These are phyloP conservation scores for Samia ricini DNA, from an alignment of 1,140 invertebrate genomes.

Conservation along the genomic window DNA sequence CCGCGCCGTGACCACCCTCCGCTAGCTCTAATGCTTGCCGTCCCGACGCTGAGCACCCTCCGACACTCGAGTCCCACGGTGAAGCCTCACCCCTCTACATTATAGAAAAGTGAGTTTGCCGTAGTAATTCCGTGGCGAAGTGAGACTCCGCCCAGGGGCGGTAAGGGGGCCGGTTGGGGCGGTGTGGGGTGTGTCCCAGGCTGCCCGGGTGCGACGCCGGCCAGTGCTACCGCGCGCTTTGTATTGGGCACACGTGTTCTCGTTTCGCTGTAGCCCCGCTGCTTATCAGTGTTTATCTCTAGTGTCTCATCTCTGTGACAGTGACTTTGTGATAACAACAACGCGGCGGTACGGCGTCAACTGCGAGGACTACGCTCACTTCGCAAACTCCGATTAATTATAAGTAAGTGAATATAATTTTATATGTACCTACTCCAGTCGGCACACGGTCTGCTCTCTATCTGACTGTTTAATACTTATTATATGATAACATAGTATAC, in stretches of 20 bases:
- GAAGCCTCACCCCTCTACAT: neutral
- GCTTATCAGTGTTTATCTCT: constrained; percentile 8
- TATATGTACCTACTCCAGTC: too few relatives aligned
- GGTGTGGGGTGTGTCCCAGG: constrained; percentile 37
- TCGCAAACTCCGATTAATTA: neutral
- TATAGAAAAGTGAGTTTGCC: constrained; percentile 27
- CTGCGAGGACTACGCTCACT: neutral
- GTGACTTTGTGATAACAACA: constrained; percentile 8
- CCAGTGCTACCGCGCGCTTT: constrained; percentile 53
- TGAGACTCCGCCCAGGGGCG: constrained; percentile 20
- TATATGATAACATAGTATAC: too few relatives aligned
- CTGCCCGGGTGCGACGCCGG: constrained; percentile 42
- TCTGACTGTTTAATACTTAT: too few relatives aligned
- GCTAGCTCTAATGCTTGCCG: neutral
- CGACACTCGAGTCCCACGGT: neutral
- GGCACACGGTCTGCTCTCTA: too few relatives aligned
- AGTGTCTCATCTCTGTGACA: neutral
- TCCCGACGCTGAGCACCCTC: constrained; percentile 5
- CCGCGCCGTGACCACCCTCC: neutral
- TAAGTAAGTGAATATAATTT: too few relatives aligned
- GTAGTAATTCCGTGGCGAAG: constrained; percentile 2
- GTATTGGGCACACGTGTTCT: constrained; percentile 21
- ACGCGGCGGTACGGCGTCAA: neutral
- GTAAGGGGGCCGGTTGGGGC: constrained; percentile 41
- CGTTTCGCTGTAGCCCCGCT: neutral